Evolutionary conservation across 2,113 vertebrate genomes (phyloP), one percentile per base, ranked within the genome.

Genomic region (Prinia subflava): DNA sequence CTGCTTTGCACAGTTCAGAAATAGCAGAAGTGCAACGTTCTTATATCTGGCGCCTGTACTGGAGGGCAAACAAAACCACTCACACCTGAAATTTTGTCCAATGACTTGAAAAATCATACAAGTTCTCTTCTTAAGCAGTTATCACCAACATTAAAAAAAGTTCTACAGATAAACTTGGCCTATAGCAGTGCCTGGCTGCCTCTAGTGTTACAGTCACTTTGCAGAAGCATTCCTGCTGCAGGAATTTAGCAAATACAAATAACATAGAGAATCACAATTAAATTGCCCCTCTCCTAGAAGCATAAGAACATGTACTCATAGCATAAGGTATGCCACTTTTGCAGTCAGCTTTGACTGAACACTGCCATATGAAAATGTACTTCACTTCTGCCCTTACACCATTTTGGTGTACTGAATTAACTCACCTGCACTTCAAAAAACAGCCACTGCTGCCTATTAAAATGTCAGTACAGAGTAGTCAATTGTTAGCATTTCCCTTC

Each of bases 31-130:
- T 71, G 18, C 28, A 65, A 3, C 21, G 2, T 79, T 78, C 11
- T 6, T 81, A 4, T 3, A 5, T 31, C 24, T 44, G 14, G 5
- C 7, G 2, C 24, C 65, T 9, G 0, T 59, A 50, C 5, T 1
- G 2, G 35, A 77, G 9, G 27, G 24, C 11, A 74, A 69, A 85
- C 16, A 79, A 68, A 74, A 91, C 15, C 12, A n/a, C 10, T 59
- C 27, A 60, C 24, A 30, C 19, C 33, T 84, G 33, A 73, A 33
- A 7, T 65, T 77, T 41, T 65, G 65, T 50, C 56, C 3, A 4
- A 13, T 70, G 31, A 64, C 30, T 22, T 68, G 69, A 82, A 78
- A 84, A 92, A 68, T 68, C n/a, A 25, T 35, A 28, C 37, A 49
- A 19, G 15, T 53, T 42, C n/a, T 87, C 28, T 49, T 79, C 52